phyloP scores from a whole-genome alignment of 2,797 vertebrate species.

The Rhinichthys osculus region DNA sequence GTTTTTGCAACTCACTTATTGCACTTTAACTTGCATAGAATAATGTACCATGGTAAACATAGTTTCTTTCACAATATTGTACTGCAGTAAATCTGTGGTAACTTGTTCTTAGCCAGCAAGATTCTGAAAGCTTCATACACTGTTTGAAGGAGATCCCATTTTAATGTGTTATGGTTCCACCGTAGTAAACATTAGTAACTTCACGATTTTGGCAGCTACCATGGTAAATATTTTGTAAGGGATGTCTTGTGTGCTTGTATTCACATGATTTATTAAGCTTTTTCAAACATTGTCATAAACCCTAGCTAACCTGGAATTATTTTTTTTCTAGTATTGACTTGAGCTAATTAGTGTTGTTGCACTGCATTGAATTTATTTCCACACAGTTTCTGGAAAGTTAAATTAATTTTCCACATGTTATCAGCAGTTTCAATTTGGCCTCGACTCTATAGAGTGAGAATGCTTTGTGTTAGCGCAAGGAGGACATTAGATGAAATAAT shows the following conservation, averaged over 20 bases:
- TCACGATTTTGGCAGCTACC: not conserved
- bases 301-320: not conserved
- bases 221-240: constrained; percentile 6
- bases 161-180: not conserved
- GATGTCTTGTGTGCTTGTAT: not conserved
- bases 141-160: not conserved
- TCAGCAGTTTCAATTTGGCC: not conserved
- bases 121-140: not conserved
- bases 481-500: constrained; percentile 44
- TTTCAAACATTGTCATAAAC: not conserved
- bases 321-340: constrained; percentile 8
- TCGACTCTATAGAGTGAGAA: not conserved
- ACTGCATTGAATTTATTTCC: not conserved
- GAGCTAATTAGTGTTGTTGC: constrained; percentile 6
- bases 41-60: not conserved
- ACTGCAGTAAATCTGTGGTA: not conserved
- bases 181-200: not conserved
- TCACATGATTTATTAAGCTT: constrained; percentile 4
- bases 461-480: constrained; percentile 41
- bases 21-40: not conserved
- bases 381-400: constrained; percentile 20
- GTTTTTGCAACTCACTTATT: too few species aligned
- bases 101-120: not conserved
- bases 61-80: not conserved
- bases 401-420: constrained; percentile 41